Conservation (phyloP, 2,888 invertebrate species). For the Lapara coniferarum region DNA sequence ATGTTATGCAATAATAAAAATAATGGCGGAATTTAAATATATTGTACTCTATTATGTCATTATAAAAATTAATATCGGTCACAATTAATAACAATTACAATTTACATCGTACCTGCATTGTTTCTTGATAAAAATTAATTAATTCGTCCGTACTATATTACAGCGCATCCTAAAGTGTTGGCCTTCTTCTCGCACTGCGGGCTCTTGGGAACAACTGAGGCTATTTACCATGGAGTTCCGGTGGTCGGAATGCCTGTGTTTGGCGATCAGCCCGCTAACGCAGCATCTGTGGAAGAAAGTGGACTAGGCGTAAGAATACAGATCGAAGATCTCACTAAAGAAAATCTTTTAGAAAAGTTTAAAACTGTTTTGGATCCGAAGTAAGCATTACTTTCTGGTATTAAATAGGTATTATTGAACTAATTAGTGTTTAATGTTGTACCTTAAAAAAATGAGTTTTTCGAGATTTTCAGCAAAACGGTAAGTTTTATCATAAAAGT, state of each 20-base stretch:
- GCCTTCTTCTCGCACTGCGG: conserved; percentile 88
- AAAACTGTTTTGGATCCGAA: conserved; percentile 81
- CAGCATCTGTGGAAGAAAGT: conserved; percentile 83
- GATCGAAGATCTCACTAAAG: conserved; percentile 81
- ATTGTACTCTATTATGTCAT: too few species aligned
- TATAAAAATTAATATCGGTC: too few species aligned
- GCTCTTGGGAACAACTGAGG: conserved; percentile 86
- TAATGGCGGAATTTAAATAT: too few species aligned
- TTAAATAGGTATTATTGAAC: too few species aligned
- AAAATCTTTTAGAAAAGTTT: conserved; percentile 80
- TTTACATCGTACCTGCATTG: too few species aligned
- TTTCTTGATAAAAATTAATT: background rate
- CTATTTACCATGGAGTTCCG: conserved; percentile 86
- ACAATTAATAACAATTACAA: too few species aligned
- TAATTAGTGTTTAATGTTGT: too few species aligned
- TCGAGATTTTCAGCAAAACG: too few species aligned
- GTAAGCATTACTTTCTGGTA: conserved; percentile 63
- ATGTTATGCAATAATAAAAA: too few species aligned
- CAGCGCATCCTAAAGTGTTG: conserved; percentile 39
- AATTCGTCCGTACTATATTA: conserved; percentile 19
- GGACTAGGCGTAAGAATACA: conserved; percentile 76
- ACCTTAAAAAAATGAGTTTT: too few species aligned
- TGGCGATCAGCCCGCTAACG: conserved; percentile 88
- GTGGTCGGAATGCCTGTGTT: conserved; percentile 87
- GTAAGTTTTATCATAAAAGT: too few species aligned